These are phyloP conservation scores for Thinocorus orbignyianus DNA, from an alignment of 2,113 vertebrate genomes.

Conservation along the genomic window DNA sequence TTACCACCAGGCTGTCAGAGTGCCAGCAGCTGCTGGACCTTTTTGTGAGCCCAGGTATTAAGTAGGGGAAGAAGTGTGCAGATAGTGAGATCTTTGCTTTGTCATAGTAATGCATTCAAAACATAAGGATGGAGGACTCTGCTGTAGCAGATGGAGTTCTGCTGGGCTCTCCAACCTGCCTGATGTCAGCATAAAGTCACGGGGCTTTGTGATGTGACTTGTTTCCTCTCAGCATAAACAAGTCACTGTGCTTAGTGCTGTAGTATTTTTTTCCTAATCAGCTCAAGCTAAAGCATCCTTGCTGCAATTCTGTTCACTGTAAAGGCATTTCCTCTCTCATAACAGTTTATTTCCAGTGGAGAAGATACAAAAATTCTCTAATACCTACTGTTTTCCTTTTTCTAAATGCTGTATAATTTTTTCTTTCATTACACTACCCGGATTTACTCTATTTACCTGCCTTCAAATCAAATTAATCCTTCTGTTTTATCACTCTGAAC, in stretches of 20 bases:
- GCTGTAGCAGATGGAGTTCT: not conserved
- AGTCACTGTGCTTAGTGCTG: not conserved
- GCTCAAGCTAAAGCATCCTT: not conserved
- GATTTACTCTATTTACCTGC: not conserved
- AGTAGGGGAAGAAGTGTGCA: not conserved
- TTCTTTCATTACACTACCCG: not conserved
- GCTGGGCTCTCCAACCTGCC: not conserved
- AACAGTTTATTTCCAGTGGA: not conserved
- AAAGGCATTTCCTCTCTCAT: slow-evolving; percentile 17
- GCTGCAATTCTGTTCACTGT: not conserved
- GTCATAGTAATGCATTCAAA: not conserved
- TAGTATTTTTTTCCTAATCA: slow-evolving; percentile 7
- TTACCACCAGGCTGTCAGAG: not conserved
- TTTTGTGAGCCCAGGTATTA: not conserved
- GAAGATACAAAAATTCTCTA: not conserved
- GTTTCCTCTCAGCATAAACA: not conserved
- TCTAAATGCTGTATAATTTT: not conserved
- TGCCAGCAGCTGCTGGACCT: not conserved
- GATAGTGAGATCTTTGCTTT: not conserved
- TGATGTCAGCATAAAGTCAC: not conserved
- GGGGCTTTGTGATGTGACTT: not conserved
- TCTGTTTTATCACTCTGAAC: not conserved
- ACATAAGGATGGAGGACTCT: not conserved
- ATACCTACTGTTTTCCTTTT: not conserved
- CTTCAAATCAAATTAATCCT: not conserved